A percentile compares a stretch with the other conserved stretches of the same genome.
phyloP scores from a whole-genome alignment of 2,888 invertebrate species.

The Euzophera pinguis region DNA sequence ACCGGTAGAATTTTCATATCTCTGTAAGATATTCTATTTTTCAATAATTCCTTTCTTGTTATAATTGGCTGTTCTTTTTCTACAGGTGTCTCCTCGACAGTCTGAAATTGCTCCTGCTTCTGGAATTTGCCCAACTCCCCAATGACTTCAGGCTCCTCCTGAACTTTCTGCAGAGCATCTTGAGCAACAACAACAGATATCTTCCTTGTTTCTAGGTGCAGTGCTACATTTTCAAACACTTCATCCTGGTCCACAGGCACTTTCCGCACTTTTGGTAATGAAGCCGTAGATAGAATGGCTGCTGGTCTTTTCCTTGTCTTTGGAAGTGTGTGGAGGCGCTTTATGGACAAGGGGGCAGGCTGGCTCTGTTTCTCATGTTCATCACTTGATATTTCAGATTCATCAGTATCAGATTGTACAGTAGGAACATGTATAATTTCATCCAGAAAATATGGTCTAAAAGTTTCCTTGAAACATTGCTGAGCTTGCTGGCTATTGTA shows the following conservation, averaged over 20 bases:
- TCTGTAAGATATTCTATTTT: slow-evolving; percentile 84
- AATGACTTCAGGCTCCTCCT: slow-evolving; percentile 54
- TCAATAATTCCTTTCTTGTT: slow-evolving; percentile 81
- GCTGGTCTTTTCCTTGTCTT: slow-evolving; percentile 51
- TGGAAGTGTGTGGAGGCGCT: slow-evolving; percentile 59
- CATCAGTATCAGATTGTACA: slow-evolving; percentile 47
- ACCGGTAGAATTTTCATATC: slow-evolving; percentile 87
- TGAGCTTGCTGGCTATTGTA: slow-evolving; percentile 58
- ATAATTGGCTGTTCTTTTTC: slow-evolving; percentile 67
- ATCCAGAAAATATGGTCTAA: slow-evolving; percentile 46
- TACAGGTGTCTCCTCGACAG: slow-evolving; percentile 27
- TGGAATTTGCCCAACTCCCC: slow-evolving; percentile 68
- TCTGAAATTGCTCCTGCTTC: slow-evolving; percentile 43
- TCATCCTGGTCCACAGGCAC: slow-evolving; percentile 48
- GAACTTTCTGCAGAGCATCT: slow-evolving; percentile 53
- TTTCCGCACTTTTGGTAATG: slow-evolving; percentile 48
- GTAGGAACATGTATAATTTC: slow-evolving; percentile 36
- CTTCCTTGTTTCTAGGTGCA: slow-evolving; percentile 60
- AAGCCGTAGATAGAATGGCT: slow-evolving; percentile 38
- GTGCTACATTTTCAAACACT: slow-evolving; percentile 59
- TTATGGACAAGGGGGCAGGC: slow-evolving; percentile 40
- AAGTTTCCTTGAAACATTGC: slow-evolving; percentile 55
- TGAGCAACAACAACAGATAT: slow-evolving; percentile 64
- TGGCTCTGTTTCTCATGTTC: slow-evolving; percentile 44
- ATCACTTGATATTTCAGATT: slow-evolving; percentile 69